These are phyloP conservation scores for Aphelinus certus DNA, from an alignment of 1,140 invertebrate species.

Conservation along the genomic window DNA sequence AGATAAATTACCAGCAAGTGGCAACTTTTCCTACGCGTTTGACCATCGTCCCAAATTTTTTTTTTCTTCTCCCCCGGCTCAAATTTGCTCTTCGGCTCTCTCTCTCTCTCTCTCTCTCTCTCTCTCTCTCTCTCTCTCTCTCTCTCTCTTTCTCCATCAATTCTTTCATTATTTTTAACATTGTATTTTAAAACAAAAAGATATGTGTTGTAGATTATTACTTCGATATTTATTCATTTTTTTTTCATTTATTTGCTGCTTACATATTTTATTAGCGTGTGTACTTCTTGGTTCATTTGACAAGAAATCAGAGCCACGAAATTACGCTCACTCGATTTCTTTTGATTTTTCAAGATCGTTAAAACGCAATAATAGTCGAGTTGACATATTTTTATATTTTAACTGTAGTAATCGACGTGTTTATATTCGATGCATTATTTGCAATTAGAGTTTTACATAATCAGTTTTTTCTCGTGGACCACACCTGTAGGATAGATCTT, in stretches of 20 bases:
- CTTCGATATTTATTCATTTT: constrained; percentile 9
- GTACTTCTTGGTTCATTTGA: constrained; percentile 13
- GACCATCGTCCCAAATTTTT: too few relatives aligned
- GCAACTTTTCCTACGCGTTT: too few relatives aligned
- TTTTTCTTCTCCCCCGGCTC: too few relatives aligned
- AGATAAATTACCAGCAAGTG: not conserved
- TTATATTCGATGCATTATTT: constrained; percentile 10
- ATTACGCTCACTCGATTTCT: not conserved
- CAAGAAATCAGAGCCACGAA: not conserved
- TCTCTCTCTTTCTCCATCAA: constrained; percentile 23
- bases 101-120: too few relatives aligned
- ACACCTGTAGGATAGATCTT: too few relatives aligned
- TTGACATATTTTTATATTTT: not conserved
- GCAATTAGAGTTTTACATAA: not conserved
- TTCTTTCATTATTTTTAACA: constrained; percentile 3
- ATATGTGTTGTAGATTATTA: constrained; percentile 32
- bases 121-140: not conserved
- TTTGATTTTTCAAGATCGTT: not conserved
- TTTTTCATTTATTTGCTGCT: constrained; percentile 1
- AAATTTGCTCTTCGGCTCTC: too few relatives aligned
- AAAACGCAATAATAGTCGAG: constrained; percentile 1
- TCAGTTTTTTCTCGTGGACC: not conserved
- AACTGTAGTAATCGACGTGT: not conserved
- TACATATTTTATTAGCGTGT: constrained; percentile 8
- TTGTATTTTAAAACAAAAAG: constrained; percentile 16